A percentile compares a stretch with the other conserved stretches of the same genome.
These are phyloP conservation scores for Ditylenchus dipsaci DNA, from an alignment of 1,140 invertebrate species.

Conservation along the genomic window DNA sequence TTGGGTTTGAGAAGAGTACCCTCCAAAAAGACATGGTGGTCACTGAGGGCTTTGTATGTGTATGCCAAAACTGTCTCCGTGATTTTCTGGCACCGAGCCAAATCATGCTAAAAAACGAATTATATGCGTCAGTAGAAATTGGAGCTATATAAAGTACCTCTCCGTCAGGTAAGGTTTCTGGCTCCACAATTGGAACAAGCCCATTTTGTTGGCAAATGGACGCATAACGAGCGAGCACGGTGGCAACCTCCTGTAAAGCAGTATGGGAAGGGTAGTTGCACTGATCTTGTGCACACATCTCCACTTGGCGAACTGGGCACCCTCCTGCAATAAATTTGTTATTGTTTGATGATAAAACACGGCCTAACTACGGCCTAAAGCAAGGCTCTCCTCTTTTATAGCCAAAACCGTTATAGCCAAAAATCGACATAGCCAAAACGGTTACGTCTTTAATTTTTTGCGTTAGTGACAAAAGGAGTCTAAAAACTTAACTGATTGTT, in stretches of 20 bases:
- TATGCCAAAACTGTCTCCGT: constrained; percentile 74
- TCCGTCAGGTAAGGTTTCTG: constrained; percentile 81
- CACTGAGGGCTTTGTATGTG: constrained; percentile 90
- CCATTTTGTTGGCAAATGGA: constrained; percentile 87
- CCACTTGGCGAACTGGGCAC: constrained; percentile 89
- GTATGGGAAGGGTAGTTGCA: constrained; percentile 79
- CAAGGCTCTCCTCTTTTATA: too few species aligned
- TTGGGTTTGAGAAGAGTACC: constrained; percentile 96
- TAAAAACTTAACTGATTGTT: too few species aligned
- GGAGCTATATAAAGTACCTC: constrained; percentile 58
- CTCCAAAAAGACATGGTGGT: constrained; percentile 95
- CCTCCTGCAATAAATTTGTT: not conserved
- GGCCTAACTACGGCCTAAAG: too few species aligned
- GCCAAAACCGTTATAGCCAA: too few species aligned
- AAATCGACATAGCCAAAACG: too few species aligned
- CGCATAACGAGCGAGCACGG: constrained; percentile 87
- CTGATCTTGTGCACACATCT: constrained; percentile 90
- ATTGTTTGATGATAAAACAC: too few species aligned
- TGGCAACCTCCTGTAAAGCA: constrained; percentile 86
- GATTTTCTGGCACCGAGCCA: constrained; percentile 20
- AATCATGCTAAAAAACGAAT: not conserved
- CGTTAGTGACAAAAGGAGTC: too few species aligned
- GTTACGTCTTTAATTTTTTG: too few species aligned
- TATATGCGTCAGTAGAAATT: not conserved
- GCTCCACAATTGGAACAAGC: constrained; percentile 96